phyloP scores from a whole-genome alignment of 2,797 vertebrate genomes.

The Monodelphis domestica region DNA sequence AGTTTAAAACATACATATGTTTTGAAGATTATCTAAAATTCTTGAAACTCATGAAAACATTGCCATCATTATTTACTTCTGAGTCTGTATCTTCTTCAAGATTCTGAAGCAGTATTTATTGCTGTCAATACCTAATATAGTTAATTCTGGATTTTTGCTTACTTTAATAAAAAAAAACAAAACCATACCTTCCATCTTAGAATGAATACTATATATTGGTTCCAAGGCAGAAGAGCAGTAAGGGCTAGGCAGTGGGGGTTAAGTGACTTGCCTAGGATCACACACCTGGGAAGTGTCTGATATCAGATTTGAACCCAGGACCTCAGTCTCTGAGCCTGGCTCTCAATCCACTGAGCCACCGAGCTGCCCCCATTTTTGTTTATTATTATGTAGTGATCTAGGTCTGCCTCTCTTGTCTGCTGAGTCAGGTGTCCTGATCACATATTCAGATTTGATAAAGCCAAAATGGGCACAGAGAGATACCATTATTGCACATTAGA shows the following conservation, averaged over 20 bases:
- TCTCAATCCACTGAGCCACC: no score
- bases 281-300: no score
- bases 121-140: neutral
- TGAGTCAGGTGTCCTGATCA: neutral
- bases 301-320: no score
- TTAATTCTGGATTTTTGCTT: neutral
- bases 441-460: neutral
- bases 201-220: no score
- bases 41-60: neutral
- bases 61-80: neutral
- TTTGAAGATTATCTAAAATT: neutral
- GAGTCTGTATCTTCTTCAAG: neutral
- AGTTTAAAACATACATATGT: neutral
- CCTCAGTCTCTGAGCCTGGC: no score
- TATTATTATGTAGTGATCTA: neutral
- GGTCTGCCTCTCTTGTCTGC: neutral
- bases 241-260: no score
- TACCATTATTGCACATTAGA: neutral
- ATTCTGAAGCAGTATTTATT: neutral
- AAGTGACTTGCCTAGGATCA: no score
- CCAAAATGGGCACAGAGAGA: neutral
- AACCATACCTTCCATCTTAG: no score
- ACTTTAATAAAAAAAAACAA: no score
- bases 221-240: no score
- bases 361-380: no score